These are phyloP conservation scores for Cyaniris semiargus DNA, from an alignment of 2,888 invertebrate species.

Conservation along the genomic window DNA sequence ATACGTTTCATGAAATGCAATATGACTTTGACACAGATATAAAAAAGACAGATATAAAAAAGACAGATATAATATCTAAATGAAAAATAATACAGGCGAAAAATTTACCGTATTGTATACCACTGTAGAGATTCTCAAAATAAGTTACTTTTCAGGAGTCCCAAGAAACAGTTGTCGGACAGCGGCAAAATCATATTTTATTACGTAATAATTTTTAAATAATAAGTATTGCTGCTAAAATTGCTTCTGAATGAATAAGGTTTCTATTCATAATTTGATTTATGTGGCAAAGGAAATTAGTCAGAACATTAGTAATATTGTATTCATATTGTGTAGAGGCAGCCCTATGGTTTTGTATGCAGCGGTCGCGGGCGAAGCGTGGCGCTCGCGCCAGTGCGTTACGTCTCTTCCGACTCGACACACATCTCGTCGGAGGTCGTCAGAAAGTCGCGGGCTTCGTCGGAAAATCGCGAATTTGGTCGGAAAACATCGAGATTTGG, in stretches of 20 bases:
- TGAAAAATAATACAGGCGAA: not conserved
- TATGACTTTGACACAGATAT: not conserved
- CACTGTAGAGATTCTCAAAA: no score
- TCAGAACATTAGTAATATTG: not conserved
- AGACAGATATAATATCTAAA: not conserved
- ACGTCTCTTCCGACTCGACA: conserved; percentile 65
- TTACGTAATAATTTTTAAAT: no score
- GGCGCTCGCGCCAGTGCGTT: conserved; percentile 60
- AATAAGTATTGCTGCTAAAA: no score
- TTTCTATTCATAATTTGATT: no score
- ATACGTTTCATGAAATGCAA: no score
- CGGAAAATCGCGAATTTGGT: conserved; percentile 39
- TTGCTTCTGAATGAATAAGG: no score
- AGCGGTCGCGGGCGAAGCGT: conserved; percentile 46
- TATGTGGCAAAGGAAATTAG: no score
- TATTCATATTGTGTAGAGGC: conserved; percentile 44
- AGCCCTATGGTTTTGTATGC: conserved; percentile 51
- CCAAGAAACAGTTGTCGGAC: no score
- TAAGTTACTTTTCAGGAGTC: no score
- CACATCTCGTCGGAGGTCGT: conserved; percentile 55
- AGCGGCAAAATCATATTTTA: no score
- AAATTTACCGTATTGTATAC: no score
- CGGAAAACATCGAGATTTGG: conserved; percentile 18
- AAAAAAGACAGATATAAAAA: no score
- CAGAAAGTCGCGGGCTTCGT: conserved; percentile 41